A percentile compares a stretch with the other conserved stretches of the same genome.
Evolutionary conservation across 2,888 invertebrate genomes (phyloP).

Genomic region (Nomada ferruginata): DNA sequence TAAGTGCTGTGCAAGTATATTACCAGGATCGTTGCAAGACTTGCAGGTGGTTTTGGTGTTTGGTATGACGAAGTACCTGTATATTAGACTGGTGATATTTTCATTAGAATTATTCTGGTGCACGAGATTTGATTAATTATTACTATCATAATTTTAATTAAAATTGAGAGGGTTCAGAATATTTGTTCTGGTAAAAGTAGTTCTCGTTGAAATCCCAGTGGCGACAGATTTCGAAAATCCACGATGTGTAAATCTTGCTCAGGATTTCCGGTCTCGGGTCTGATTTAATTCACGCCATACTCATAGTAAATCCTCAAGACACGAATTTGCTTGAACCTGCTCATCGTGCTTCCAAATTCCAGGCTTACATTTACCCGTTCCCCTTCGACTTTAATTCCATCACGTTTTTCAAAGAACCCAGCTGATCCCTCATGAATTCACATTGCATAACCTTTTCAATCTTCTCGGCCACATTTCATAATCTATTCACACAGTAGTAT

Average conservation of each 20-base stretch:
- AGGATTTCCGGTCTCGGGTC: neutral
- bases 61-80: too few relatives aligned
- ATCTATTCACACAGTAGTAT: too few relatives aligned
- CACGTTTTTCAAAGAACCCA: neutral
- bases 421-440: neutral
- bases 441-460: neutral
- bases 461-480: too few relatives aligned
- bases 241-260: neutral
- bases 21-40: too few relatives aligned
- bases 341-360: conserved; percentile 1
- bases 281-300: neutral
- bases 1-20: too few relatives aligned
- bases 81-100: too few relatives aligned
- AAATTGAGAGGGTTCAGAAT: neutral
- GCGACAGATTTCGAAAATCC: neutral
- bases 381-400: neutral
- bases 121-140: too few relatives aligned
- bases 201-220: neutral
- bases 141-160: too few relatives aligned
- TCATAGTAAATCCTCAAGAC: neutral
- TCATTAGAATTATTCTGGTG: too few relatives aligned
- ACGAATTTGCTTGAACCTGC: neutral
- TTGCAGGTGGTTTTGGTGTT: too few relatives aligned
- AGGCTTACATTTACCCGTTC: neutral
- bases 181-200: neutral